phyloP scores from a whole-genome alignment of 2,888 invertebrate species.

The Pegoplata infirma region DNA sequence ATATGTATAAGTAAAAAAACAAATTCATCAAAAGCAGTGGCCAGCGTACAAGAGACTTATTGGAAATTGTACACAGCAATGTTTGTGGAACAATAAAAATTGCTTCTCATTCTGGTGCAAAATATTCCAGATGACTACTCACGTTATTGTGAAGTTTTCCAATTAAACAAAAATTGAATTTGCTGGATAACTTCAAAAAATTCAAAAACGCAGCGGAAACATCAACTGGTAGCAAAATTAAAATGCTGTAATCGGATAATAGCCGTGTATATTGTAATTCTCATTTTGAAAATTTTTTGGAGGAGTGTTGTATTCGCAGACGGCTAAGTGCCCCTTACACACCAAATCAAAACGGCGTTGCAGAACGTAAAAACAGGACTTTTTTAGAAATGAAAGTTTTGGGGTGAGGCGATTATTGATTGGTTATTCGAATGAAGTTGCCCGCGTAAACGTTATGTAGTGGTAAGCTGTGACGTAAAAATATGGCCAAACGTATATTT shows the following conservation, averaged over 20 bases:
- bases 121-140: no score
- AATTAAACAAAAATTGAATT: slow-evolving; percentile 51
- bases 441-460: neutral
- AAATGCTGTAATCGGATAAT: slow-evolving; percentile 53
- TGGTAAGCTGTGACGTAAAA: slow-evolving; percentile 28
- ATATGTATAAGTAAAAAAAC: slow-evolving; percentile 12
- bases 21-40: no score
- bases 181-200: slow-evolving; percentile 42
- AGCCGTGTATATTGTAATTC: slow-evolving; percentile 48
- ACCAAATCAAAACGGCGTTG: no score
- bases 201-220: slow-evolving; percentile 42
- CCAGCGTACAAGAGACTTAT: no score
- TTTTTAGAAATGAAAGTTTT: slow-evolving; percentile 29
- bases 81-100: no score
- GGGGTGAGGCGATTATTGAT: slow-evolving; percentile 40
- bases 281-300: slow-evolving; percentile 37
- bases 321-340: neutral
- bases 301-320: slow-evolving; percentile 47
- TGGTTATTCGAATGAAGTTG: slow-evolving; percentile 21
- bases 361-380: no score
- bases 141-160: slow-evolving; percentile 33
- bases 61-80: no score
- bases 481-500: neutral
- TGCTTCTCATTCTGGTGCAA: no score
- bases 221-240: slow-evolving; percentile 41